Evolutionary conservation across 2,113 vertebrate species (phyloP), one percentile per base, ranked within the genome.

Genomic region (Cololabis saira): DNA sequence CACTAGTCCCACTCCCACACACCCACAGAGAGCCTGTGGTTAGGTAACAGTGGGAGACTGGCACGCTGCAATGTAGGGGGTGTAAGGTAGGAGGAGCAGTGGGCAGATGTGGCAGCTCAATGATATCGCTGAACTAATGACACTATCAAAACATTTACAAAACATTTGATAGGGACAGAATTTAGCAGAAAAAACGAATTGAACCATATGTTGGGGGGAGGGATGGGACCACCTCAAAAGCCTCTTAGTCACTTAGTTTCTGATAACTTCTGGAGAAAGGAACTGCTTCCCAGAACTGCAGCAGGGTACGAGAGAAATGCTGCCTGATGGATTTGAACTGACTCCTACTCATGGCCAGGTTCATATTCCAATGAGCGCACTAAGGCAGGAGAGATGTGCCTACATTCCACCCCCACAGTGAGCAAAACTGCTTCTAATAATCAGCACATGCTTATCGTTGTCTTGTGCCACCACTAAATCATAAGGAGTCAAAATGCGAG

Each of bases 331-430:
- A 78, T 84, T 81, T 89, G 88, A 89, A 87, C 90, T 41, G 68
- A 90, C 85, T 81, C 89, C 87, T 82, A 91, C 88, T 87, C 85
- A 78, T 48, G 81, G 78, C 70, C 83, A 67, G 74, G 87, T 88
- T 90, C 84, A 85, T 78, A 84, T 89, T 91, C 84, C 90, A 90
- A 75, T 84, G 85, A 87, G 79, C n/a, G n/a, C 85, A 83, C 81
- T 64, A 76, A 86, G 82, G 88, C 84, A 88, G 78, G 59, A 76
- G 81, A 79, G 78, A 78, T 85, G 82, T 83, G 85, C 89, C 89
- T 68, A 88, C 86, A 84, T 86, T 73, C 83, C 86, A 56, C 87
- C 85, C 88, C 89, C 89, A 82, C 90, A 87, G 67, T 41, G 52
- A 81, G 86, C 76, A 68, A 78, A 73, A 76, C 82, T 78, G 80